A percentile compares a stretch with the other conserved stretches of the same genome.
These are phyloP conservation scores for Felis catus DNA, from an alignment of 2,113 vertebrate species.

Conservation along the genomic window F.catus_Fca126_mat1.0 CM031420.1:53068501-53069000, in stretches of 20 bases:
- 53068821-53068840: slow-evolving; percentile 59
- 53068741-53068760: slow-evolving; percentile 74
- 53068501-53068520: background rate
- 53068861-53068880: slow-evolving; percentile 55
- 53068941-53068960: background rate
- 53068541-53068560: background rate
- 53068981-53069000: slow-evolving; percentile 37
- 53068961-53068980: slow-evolving; percentile 16
- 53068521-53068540: background rate
- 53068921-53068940: slow-evolving; percentile 51
- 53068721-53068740: slow-evolving; percentile 64
- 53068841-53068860: background rate
- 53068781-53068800: slow-evolving; percentile 55
- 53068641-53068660: slow-evolving; percentile 67
- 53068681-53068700: slow-evolving; percentile 64
- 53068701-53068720: slow-evolving; percentile 57
- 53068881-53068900: background rate
- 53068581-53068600: background rate
- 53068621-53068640: slow-evolving; percentile 30
- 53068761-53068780: slow-evolving; percentile 67
- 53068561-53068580: background rate
- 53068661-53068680: slow-evolving; percentile 70
- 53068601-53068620: slow-evolving; percentile 35
- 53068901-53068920: slow-evolving; percentile 49
- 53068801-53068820: slow-evolving; percentile 61